Evolutionary conservation across 2,113 vertebrate genomes (phyloP), one percentile per base, ranked within the genome.

Genomic region (Scytalopus superciliaris): DNA sequence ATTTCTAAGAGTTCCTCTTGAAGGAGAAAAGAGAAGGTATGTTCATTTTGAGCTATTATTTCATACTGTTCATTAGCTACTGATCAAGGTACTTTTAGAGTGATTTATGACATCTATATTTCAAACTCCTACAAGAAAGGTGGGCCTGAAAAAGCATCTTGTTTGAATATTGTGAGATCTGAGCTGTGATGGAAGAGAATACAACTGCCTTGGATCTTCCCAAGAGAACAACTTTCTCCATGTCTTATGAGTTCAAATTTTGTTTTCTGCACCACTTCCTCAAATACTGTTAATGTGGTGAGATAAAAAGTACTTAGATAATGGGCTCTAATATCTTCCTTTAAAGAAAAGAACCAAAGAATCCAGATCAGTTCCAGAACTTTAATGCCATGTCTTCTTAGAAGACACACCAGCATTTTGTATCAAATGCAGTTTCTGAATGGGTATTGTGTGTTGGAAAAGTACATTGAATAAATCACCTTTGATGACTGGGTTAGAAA

Each of bases 391-490:
- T 75, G 17, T 70, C 69, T 52, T 81, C 60, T 85, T 69, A 64
- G 56, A 62, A 73, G 50, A 95, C 37, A 60, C 35, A 96, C n/a
- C 37, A 85, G 57, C 31, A 68, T 0, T 85, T 40, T 78, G 52
- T 75, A 86, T 81, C 49, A 81, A 81, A 59, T 89, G 49, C 31
- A 69, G 12, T 91, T 94, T 95, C 53, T 92, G 63, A 93, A 93
- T 81, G 28, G 23, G 28, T 63, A 93, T 84, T 87, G 3, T 40
- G 30, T 72, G 53, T 77, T 89, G 31, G 66, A 86, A 69, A 84
- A 93, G 19, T 21, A n/a, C 42, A 59, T 47, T 47, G 55, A 69
- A 85, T 62, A 91, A 76, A 90, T 67, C 19, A 50, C 15, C 56
- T 88, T 35, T 60, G 35, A 59, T 69, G n/a, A n/a, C 14, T 85